phyloP scores from a whole-genome alignment of 2,888 invertebrate species.

The Euproctis similis region DNA sequence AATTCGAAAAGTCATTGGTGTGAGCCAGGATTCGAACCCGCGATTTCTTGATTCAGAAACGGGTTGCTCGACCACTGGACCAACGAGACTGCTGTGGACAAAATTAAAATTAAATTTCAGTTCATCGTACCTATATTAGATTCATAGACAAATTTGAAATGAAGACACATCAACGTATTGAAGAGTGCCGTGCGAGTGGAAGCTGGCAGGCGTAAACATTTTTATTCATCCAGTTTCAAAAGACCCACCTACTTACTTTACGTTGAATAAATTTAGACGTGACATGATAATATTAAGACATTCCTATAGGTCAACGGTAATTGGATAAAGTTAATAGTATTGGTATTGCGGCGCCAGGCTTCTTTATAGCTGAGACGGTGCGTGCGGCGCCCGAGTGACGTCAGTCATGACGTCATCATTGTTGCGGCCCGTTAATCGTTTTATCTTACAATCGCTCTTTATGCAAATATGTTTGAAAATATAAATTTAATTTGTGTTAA shows the following conservation, averaged over 20 bases:
- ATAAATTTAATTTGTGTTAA: no score
- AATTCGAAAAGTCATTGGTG: no score
- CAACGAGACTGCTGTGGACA: no score
- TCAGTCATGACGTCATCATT: constrained; percentile 31
- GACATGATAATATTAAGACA: constrained; percentile 12
- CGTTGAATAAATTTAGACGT: constrained; percentile 11
- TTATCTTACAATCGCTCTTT: constrained; percentile 10
- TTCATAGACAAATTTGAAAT: constrained; percentile 20
- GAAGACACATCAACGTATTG: constrained; percentile 34
- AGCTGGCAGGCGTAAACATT: constrained; percentile 26
- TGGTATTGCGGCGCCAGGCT: constrained; percentile 37
- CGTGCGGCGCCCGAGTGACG: constrained; percentile 44
- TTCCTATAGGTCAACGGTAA: constrained; percentile 16
- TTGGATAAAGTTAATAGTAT: constrained; percentile 31
- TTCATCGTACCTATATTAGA: no score
- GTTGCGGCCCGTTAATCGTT: constrained; percentile 22
- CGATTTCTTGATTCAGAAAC: no score
- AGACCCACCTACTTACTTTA: constrained; percentile 14
- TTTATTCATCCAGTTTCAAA: constrained; percentile 17
- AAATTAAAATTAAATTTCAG: no score
- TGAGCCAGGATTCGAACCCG: no score
- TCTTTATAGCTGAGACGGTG: constrained; percentile 44
- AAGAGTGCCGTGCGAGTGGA: constrained; percentile 23
- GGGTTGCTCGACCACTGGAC: no score
- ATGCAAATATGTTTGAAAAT: constrained; percentile 10